Base-by-base conservation (phyloP, 2,113 vertebrate genomes). In the Gadus macrocephalus region DNA sequence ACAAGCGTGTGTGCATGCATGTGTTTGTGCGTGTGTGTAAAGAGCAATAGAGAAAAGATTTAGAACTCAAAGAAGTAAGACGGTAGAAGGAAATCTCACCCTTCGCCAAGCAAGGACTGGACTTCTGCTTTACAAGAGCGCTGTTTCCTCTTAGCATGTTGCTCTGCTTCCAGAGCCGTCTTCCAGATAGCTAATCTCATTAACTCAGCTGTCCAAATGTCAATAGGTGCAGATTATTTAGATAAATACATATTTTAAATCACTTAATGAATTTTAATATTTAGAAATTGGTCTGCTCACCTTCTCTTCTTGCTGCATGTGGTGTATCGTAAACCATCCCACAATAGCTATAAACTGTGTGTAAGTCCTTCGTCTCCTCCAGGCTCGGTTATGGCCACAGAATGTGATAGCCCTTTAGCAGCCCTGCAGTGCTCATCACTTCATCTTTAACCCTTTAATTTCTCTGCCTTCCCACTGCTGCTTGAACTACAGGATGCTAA, bases 391-490 rank as follows among this genome's bases (percentile, higher is more conserved):
- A 16, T 70, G 71, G 74, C 77, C 83, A 76, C 67, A 59, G 72
- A 62, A 62, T 53, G 66, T 70, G 78, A 84, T 78, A 82, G 75
- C 70, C 75, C 71, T 70, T 72, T 75, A 79, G 80, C 74, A 61
- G 76, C 71, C 76, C 83, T 76, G 75, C 81, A 77, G 81, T 66
- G 58, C 66, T 75, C 71, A 72, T 68, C 74, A 9, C 70, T 79
- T 77, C 85, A 85, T 82, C 82, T 72, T 90, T 90, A 89, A 89
- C 87, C 79, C 84, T 61, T 80, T 89, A 84, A 80, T 16, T 14
- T 49, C 42, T 49, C 8, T 49, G 42, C 9, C 42, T 19, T 59
- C 56, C 56, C 42, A 66, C 38, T 20, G 38, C 38, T 22, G 53
- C 53, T 15, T 22, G 42, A 67, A 15, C 53, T 22, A 53, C 5